phyloP scores from a whole-genome alignment of 2,888 invertebrate genomes.

The Eristalis arbustorum region DNA sequence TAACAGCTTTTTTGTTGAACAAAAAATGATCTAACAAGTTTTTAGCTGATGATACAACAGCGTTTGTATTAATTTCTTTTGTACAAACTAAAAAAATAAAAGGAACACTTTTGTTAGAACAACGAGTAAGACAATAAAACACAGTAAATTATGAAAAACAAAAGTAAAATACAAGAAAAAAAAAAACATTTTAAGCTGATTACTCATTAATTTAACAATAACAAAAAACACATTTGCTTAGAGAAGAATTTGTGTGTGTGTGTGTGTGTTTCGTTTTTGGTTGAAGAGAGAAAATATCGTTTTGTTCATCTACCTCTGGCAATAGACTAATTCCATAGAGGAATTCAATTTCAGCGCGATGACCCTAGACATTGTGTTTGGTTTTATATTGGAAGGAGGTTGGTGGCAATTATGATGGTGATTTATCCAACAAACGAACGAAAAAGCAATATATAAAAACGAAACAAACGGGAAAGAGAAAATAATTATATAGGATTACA shows the following conservation, averaged over 20 bases:
- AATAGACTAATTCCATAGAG: slow-evolving; percentile 85
- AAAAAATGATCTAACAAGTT: slow-evolving; percentile 2
- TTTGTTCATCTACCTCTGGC: slow-evolving; percentile 86
- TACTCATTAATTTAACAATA: slow-evolving; percentile 43
- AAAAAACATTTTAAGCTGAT: slow-evolving; percentile 38
- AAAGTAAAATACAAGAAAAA: slow-evolving; percentile 12
- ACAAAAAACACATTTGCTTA: slow-evolving; percentile 61
- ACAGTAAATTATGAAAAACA: slow-evolving; percentile 38
- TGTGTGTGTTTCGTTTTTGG: slow-evolving; percentile 43
- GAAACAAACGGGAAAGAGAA: slow-evolving; percentile 71
- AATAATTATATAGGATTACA: slow-evolving; percentile 55
- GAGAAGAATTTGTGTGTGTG: slow-evolving; percentile 36
- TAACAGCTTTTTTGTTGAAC: not conserved
- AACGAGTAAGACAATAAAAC: slow-evolving; percentile 57
- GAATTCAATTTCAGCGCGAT: slow-evolving; percentile 95
- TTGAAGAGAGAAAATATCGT: slow-evolving; percentile 42
- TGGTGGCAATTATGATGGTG: slow-evolving; percentile 64
- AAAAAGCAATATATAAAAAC: slow-evolving; percentile 69
- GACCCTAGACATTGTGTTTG: slow-evolving; percentile 86
- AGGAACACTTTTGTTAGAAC: slow-evolving; percentile 52
- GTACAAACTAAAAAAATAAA: not conserved
- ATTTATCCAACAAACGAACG: slow-evolving; percentile 65
- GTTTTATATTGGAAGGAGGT: slow-evolving; percentile 29
- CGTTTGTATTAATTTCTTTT: not conserved
- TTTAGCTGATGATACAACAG: slow-evolving; percentile 3